Base-by-base conservation (phyloP, 2,888 invertebrate genomes). In the Buathra laborator region DNA sequence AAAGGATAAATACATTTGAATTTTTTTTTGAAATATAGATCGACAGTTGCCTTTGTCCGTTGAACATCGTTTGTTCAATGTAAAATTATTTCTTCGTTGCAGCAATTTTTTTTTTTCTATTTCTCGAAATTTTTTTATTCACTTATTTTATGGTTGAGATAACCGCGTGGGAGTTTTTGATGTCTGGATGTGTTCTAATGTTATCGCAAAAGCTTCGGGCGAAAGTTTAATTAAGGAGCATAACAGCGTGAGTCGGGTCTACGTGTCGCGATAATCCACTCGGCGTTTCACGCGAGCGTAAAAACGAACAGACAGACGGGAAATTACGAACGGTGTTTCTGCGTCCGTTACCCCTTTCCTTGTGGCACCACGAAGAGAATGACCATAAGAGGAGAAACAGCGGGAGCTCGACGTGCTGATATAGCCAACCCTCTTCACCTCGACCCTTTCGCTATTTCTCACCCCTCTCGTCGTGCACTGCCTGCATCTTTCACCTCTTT, bases 191-290 rank as follows among this genome's bases (percentile, higher is more conserved):
- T 72, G 44, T 67, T 79, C 75, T 37, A 5, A 32, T 43, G 53
- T 56, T n/a, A 37, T 19, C 64, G 64, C 62, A 48, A 32, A 53
- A 64, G 68, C 67, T 44, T 37, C 72, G 43, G 46, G 76, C 19
- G 51, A 51, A 48, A 81, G 76, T 77, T 81, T 84, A 84, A 84
- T 84, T 84, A 84, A 81, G 80, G 81, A 67, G 71, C 72, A 80
- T 72, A 84, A 80, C 71, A 72, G 51, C 84, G 62, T 76, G 84
- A 62, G 72, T 16, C 56, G 59, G 62, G 76, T 68, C 44, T 80
- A 76, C 80, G 81, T 84, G 84, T 84, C 84, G 67, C 84, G 81
- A 84, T 84, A 84, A 84, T 81, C 84, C 81, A 84, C 84, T 81
- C 71, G 43, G 76, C 37, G 37, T 71, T 84, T 77, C 81, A 77